phyloP scores from a whole-genome alignment of 2,888 invertebrate species.

The Antheraea assamensis region DNA sequence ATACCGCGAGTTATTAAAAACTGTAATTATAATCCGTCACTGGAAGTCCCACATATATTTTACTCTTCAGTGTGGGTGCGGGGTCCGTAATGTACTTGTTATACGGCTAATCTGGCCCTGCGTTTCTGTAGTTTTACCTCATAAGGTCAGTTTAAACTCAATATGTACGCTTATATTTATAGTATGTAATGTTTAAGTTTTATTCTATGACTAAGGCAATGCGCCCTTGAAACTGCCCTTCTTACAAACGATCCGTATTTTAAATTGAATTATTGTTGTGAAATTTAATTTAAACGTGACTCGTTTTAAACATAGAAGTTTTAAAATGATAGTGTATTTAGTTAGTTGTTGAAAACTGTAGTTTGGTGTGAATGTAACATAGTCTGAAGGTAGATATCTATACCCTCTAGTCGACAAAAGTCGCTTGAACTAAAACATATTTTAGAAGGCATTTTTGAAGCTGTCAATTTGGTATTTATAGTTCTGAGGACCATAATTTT shows the following conservation, averaged over 20 bases:
- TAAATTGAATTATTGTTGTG: not conserved
- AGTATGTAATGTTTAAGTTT: conserved; percentile 24
- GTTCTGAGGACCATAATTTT: too few relatives aligned
- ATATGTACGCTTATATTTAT: conserved; percentile 43
- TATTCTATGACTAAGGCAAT: conserved; percentile 4
- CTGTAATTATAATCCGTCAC: not conserved
- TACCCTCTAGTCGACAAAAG: too few relatives aligned
- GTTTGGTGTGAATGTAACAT: not conserved
- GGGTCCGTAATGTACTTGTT: not conserved
- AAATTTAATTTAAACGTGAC: not conserved
- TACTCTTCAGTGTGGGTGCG: not conserved
- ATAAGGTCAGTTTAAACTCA: conserved; percentile 21
- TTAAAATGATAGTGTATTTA: not conserved
- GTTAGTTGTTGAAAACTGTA: not conserved
- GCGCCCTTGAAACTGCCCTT: not conserved
- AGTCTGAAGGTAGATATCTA: not conserved
- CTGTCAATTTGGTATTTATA: too few relatives aligned
- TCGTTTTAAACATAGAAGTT: not conserved
- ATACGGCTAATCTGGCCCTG: not conserved
- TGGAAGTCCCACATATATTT: not conserved
- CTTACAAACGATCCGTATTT: not conserved
- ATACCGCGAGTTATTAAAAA: too few relatives aligned
- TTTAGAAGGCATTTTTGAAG: too few relatives aligned
- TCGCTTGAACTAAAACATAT: too few relatives aligned
- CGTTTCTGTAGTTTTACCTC: not conserved